These are phyloP conservation scores for Pristionchus japonicus DNA, from an alignment of 2,888 invertebrate species.

Conservation along the genomic window DNA sequence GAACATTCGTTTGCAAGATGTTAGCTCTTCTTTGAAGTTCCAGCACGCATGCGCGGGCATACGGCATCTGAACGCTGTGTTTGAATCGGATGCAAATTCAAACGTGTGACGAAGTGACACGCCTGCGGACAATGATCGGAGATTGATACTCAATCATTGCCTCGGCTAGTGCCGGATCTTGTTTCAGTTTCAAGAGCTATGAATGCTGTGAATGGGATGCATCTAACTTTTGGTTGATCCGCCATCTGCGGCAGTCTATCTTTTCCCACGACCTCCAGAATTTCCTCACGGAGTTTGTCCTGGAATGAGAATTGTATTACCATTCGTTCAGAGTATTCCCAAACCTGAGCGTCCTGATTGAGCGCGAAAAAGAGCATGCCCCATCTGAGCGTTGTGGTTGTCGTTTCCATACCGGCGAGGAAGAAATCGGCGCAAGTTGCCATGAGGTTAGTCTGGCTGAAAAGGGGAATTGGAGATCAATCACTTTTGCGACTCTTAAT, in stretches of 20 bases:
- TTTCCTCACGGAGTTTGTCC: neutral
- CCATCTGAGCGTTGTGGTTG: slow-evolving; percentile 6
- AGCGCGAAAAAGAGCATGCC: neutral
- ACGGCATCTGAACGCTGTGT: neutral
- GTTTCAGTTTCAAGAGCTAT: too few species aligned
- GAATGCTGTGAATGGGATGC: neutral
- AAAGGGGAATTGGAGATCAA: neutral
- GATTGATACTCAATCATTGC: too few species aligned
- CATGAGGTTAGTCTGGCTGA: neutral
- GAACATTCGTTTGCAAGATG: neutral
- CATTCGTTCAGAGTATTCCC: too few species aligned
- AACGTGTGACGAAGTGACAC: too few species aligned
- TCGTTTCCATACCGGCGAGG: neutral
- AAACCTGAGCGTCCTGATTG: neutral
- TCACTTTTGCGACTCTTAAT: neutral
- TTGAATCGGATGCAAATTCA: too few species aligned
- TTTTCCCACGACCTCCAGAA: neutral
- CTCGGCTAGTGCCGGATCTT: too few species aligned
- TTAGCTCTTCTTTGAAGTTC: neutral
- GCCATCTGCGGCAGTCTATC: neutral
- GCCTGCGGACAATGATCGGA: too few species aligned
- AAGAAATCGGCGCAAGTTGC: neutral
- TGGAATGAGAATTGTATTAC: too few species aligned
- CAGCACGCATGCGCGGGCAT: neutral
- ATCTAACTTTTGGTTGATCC: neutral